phyloP scores from a whole-genome alignment of 2,797 vertebrate genomes.

The Lindbergichthys nudifrons region DNA sequence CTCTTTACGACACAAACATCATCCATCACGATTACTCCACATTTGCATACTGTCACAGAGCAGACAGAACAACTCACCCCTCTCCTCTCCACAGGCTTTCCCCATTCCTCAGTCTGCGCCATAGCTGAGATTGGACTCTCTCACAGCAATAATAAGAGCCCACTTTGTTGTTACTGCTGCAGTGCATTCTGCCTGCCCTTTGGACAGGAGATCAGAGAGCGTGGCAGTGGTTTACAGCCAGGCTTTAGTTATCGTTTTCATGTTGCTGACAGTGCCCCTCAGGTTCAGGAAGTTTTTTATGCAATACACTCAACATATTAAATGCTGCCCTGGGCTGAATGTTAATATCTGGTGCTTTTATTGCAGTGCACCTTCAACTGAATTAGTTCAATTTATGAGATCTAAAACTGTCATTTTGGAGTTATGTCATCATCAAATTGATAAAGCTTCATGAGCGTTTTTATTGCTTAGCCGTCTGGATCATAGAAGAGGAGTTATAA shows the following conservation, averaged over 20 bases:
- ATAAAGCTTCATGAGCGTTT: constrained; percentile 27
- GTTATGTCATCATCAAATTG: constrained; percentile 17
- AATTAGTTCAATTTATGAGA: constrained; percentile 7
- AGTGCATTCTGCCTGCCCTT: constrained; percentile 64
- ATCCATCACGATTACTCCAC: background rate
- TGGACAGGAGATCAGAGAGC: constrained; percentile 67
- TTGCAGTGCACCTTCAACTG: background rate
- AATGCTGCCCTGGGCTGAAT: background rate
- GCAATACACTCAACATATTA: constrained; percentile 10
- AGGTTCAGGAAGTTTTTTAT: constrained; percentile 8
- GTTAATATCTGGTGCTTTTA: constrained; percentile 24
- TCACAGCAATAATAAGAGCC: constrained; percentile 21
- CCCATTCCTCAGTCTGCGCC: constrained; percentile 39
- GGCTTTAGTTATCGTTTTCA: constrained; percentile 21
- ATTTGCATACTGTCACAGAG: constrained; percentile 11
- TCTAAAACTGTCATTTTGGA: constrained; percentile 12
- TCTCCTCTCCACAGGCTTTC: constrained; percentile 60
- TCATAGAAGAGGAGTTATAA: constrained; percentile 20
- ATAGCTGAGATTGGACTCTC: constrained; percentile 59
- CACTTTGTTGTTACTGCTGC: constrained; percentile 25
- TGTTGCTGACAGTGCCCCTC: constrained; percentile 42
- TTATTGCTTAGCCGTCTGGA: constrained; percentile 26
- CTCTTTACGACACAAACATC: background rate
- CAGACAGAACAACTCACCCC: constrained; percentile 77
- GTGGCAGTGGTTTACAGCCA: constrained; percentile 41